phyloP scores from a whole-genome alignment of 2,113 vertebrate species.

The Oceanites oceanicus region DNA sequence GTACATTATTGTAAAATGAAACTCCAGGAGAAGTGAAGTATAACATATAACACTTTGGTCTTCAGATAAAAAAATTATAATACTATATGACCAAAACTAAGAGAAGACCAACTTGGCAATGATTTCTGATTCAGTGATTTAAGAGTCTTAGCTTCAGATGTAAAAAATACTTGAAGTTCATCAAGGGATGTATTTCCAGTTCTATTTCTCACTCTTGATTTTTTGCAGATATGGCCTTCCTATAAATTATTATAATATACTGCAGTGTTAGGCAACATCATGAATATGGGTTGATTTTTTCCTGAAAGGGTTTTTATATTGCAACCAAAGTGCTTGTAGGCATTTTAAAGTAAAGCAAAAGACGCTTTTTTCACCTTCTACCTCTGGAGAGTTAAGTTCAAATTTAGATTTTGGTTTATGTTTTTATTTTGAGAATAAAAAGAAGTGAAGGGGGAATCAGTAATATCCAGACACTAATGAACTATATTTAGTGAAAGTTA shows the following conservation, averaged over 20 bases:
- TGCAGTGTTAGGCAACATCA: not conserved
- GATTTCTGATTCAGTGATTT: slow-evolving; percentile 2
- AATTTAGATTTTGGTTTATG: not conserved
- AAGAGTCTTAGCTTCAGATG: not conserved
- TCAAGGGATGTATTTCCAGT: not conserved
- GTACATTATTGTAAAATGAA: not conserved
- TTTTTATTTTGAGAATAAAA: not conserved
- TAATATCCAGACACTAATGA: not conserved
- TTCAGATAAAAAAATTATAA: not conserved
- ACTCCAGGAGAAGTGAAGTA: not conserved
- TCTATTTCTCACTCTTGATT: not conserved
- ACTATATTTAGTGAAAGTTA: not conserved
- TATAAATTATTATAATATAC: not conserved
- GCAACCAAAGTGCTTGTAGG: not conserved
- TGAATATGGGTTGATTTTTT: not conserved
- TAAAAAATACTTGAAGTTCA: not conserved
- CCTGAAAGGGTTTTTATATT: not conserved
- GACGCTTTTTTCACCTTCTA: not conserved
- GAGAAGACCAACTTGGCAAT: not conserved
- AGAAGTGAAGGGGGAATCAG: not conserved
- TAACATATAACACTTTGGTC: not conserved
- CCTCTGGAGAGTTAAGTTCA: not conserved
- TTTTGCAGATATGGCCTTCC: not conserved
- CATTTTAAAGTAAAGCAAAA: not conserved
- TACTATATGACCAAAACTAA: not conserved